These are phyloP conservation scores for Hydrocynus forskahlii DNA, from an alignment of 2,797 vertebrate species.

Conservation along the genomic window DNA sequence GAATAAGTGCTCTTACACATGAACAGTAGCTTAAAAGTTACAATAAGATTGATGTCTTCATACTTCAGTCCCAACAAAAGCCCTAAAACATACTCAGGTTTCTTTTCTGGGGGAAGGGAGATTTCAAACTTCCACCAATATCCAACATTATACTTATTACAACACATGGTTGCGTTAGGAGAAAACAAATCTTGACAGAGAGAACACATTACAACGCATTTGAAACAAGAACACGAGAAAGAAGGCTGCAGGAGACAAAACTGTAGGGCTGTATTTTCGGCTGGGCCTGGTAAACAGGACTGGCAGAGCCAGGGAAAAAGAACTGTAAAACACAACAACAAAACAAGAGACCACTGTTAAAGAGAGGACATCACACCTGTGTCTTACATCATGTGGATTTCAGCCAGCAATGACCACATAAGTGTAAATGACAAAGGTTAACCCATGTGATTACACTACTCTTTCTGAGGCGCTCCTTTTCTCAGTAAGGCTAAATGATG, in stretches of 20 bases:
- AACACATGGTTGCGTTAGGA: neutral
- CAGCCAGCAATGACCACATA: slow-evolving; percentile 62
- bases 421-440: slow-evolving; percentile 42
- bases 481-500: neutral
- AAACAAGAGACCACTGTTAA: slow-evolving; percentile 98
- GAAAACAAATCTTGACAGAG: slow-evolving; percentile 25
- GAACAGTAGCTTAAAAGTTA: slow-evolving; percentile 19
- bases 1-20: neutral
- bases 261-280: slow-evolving; percentile 98
- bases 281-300: slow-evolving; percentile 98
- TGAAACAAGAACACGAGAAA: slow-evolving; percentile 93
- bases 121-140: slow-evolving; percentile 14
- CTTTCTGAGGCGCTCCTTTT: slow-evolving; percentile 4
- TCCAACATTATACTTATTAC: neutral
- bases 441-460: slow-evolving; percentile 30
- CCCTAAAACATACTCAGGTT: slow-evolving; percentile 65
- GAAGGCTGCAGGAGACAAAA: slow-evolving; percentile 97
- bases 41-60: slow-evolving; percentile 15
- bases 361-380: slow-evolving; percentile 91
- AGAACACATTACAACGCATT: slow-evolving; percentile 82
- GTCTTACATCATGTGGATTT: slow-evolving; percentile 85
- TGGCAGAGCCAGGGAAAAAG: slow-evolving; percentile 99
- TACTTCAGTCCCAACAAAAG: slow-evolving; percentile 81
- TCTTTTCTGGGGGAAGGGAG: neutral
- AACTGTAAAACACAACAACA: slow-evolving; percentile 99